Conservation (phyloP, 1,140 invertebrate genomes). For the Euborellia annulipes region DNA sequence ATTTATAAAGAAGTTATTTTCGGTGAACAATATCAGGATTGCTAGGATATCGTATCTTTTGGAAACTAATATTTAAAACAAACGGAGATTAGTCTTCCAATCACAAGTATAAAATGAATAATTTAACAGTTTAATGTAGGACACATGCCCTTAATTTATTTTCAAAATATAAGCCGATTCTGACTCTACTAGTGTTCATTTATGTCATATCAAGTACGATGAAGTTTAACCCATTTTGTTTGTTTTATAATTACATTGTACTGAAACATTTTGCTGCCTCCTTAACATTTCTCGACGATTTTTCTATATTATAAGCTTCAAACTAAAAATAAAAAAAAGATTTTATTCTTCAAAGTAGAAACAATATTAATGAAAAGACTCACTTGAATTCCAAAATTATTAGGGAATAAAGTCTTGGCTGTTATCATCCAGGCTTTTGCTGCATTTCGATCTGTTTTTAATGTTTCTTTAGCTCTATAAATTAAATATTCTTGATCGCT, state of each 20-base stretch:
- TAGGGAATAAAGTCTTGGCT: constrained; percentile 70
- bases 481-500: constrained; percentile 64
- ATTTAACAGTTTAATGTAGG: too few relatives aligned
- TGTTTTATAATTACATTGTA: constrained; percentile 39
- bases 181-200: too few relatives aligned
- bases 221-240: too few relatives aligned
- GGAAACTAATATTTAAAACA: too few relatives aligned
- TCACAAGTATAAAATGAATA: too few relatives aligned
- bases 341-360: constrained; percentile 6
- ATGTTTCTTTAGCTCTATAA: constrained; percentile 49
- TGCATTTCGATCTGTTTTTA: constrained; percentile 50
- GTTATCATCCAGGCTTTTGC: constrained; percentile 86
- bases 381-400: constrained; percentile 70
- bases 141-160: too few relatives aligned
- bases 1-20: too few relatives aligned
- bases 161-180: too few relatives aligned
- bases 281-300: constrained; percentile 56
- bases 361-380: constrained; percentile 10
- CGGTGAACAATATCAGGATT: too few relatives aligned
- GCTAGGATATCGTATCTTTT: too few relatives aligned
- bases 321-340: constrained; percentile 33
- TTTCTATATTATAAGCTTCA: constrained; percentile 68
- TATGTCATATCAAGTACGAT: too few relatives aligned
- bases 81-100: too few relatives aligned
- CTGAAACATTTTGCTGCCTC: constrained; percentile 73